These are phyloP conservation scores for Bombus breviceps DNA, from an alignment of 1,140 invertebrate species.

Conservation along the genomic window DNA sequence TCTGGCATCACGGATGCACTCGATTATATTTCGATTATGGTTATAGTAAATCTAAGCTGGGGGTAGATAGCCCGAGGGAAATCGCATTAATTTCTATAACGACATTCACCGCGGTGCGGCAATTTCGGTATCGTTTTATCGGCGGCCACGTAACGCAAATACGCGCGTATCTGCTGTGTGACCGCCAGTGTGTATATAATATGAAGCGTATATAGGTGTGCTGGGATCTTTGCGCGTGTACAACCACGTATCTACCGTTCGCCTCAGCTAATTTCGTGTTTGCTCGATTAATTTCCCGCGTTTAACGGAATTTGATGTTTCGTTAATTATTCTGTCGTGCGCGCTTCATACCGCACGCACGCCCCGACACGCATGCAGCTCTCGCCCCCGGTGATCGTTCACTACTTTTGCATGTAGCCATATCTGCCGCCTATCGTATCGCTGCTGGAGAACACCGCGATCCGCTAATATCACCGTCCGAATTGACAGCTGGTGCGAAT, in stretches of 20 bases:
- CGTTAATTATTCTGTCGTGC: conserved; percentile 78
- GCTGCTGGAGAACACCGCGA: neutral
- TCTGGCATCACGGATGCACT: conserved; percentile 45
- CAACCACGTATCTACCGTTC: conserved; percentile 50
- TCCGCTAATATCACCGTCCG: conserved; percentile 28
- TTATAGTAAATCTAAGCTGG: conserved; percentile 68
- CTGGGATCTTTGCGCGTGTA: neutral
- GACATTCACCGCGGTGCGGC: conserved; percentile 74
- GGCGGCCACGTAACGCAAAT: conserved; percentile 53
- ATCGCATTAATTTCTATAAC: conserved; percentile 77
- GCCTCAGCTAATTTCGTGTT: conserved; percentile 77
- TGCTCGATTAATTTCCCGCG: conserved; percentile 77
- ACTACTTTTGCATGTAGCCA: conserved; percentile 32
- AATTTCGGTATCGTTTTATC: conserved; percentile 76
- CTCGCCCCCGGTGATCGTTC: conserved; percentile 18
- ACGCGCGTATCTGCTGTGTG: neutral
- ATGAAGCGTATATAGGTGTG: neutral
- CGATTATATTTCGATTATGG: conserved; percentile 67
- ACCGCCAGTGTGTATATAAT: neutral
- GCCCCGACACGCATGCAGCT: conserved; percentile 40
- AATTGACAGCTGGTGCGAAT: conserved; percentile 25
- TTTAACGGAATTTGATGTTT: conserved; percentile 79
- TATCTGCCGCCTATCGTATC: conserved; percentile 9
- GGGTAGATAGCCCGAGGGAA: conserved; percentile 69
- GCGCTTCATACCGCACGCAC: conserved; percentile 61